phyloP scores from a whole-genome alignment of 2,888 invertebrate species.

The Macropis europaea region DNA sequence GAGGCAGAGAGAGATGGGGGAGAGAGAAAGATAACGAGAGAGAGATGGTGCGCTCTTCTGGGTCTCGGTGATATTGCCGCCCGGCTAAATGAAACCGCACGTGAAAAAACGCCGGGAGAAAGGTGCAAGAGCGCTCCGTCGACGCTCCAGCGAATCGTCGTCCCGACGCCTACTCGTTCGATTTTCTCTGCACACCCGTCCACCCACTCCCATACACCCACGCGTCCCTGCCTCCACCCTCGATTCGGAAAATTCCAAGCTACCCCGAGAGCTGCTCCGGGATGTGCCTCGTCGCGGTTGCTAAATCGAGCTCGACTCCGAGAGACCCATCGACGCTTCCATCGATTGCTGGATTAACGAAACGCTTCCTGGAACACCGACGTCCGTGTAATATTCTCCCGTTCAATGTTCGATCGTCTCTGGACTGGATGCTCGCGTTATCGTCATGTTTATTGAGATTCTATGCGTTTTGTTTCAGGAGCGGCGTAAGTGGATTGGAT shows the following conservation, averaged over 20 bases:
- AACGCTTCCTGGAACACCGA: background rate
- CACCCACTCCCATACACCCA: background rate
- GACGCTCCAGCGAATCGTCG: conserved; percentile 70
- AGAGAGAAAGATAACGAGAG: conserved; percentile 6
- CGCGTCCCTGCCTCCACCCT: conserved; percentile 4
- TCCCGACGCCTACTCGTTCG: conserved; percentile 70
- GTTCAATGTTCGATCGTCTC: background rate
- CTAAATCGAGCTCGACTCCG: conserved; percentile 27
- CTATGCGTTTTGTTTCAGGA: no score
- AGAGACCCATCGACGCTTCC: conserved; percentile 7
- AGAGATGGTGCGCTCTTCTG: conserved; percentile 11
- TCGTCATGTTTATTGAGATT: no score
- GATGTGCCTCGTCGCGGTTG: conserved; percentile 7
- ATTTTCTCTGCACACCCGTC: conserved; percentile 44
- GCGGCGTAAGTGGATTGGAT: no score
- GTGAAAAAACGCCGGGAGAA: conserved; percentile 71
- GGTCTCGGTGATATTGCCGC: conserved; percentile 65
- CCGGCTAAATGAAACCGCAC: conserved; percentile 76
- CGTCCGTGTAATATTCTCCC: background rate
- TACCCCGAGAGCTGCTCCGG: background rate
- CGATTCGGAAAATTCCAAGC: conserved; percentile 45
- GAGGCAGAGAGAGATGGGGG: background rate
- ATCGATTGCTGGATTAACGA: conserved; percentile 16
- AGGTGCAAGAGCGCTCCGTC: conserved; percentile 60
- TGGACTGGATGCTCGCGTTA: no score